Base-by-base conservation (phyloP, 2,797 vertebrate species). In the Champsocephalus gunnari region DNA sequence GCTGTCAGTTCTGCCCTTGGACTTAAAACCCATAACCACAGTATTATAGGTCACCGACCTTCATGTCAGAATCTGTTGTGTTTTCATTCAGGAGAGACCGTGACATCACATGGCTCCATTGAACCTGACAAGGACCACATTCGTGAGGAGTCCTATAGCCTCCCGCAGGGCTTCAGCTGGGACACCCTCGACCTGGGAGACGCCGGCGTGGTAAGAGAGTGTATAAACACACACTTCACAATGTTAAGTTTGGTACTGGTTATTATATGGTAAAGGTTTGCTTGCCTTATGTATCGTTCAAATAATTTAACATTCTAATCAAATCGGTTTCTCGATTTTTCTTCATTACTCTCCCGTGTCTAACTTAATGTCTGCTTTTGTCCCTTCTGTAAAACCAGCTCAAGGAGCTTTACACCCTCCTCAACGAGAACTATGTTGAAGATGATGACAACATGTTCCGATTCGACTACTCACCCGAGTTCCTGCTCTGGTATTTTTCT, bases 371-470 rank as follows among this genome's bases (percentile, higher is more conserved):
- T 67, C 9, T 21, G 3, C 28, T 66, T 44, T 7, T 68, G 1
- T 61, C 5, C 2, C 1, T 63, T 59, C 44, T 73, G 32, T 58
- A 16, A 55, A 74, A 69, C 64, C 87, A 99, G 98, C 95, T 99
- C 32, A 99, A 99, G 72, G 98, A 99, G 90, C 95, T 99, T 5
- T 99, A 99, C 85, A 99, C 97, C 0, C 96, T 99, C 49, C 96
- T 99, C 76, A 99, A 99, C 0, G 98, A 99, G 93, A 99, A 99
- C 89, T 99, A 99, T 0, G 98, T 99, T 87, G 98, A 99, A 88
- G 98, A 99, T 7, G 98, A 99, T 1, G 98, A 99, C 94, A 99
- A 99, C 94, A 99, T 99, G 98, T 99, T 99, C 93, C 96, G 98
- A 5, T 99, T 99, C 80, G 98, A 99, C 92, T 99, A 99, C 90